A percentile compares a stretch with the other conserved stretches of the same genome.
phyloP scores from a whole-genome alignment of 2,113 vertebrate genomes.

The Alectura lathami region DNA sequence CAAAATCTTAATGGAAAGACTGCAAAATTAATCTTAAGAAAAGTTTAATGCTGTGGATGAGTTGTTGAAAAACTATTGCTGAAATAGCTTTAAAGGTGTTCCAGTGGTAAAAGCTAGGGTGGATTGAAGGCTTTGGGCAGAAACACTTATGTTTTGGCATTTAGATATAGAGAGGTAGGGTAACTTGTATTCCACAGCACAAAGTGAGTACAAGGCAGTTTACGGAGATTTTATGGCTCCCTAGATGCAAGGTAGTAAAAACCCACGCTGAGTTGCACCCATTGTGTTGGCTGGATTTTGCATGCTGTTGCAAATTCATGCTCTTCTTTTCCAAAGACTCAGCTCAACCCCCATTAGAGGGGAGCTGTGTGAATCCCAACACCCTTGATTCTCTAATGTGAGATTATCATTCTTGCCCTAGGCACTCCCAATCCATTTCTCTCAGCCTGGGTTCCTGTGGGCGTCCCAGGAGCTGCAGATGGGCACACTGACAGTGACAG shows the following conservation, averaged over 20 bases:
- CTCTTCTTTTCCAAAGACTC: neutral
- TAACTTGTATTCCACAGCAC: neutral
- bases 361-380: neutral
- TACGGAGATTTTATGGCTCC: neutral
- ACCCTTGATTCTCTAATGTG: neutral
- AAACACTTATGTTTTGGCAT: neutral
- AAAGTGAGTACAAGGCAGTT: neutral
- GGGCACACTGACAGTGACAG: neutral
- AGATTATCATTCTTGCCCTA: neutral
- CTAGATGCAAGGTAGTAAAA: neutral
- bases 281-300: neutral
- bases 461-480: fast-evolving
- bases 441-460: fast-evolving
- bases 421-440: fast-evolving
- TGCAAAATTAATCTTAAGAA: slow-evolving; percentile 47
- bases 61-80: slow-evolving; percentile 16
- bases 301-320: neutral
- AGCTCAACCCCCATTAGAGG: neutral
- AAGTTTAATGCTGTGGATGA: slow-evolving; percentile 38
- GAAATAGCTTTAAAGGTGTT: slow-evolving; percentile 36
- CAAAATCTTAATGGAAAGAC: slow-evolving; percentile 54
- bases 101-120: slow-evolving; percentile 19
- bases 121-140: neutral
- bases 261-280: fast-evolving
- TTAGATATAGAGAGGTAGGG: neutral